A percentile compares a stretch with the other conserved stretches of the same genome.
phyloP scores from a whole-genome alignment of 2,797 vertebrate genomes.

The Bradypodion ventrale region DNA sequence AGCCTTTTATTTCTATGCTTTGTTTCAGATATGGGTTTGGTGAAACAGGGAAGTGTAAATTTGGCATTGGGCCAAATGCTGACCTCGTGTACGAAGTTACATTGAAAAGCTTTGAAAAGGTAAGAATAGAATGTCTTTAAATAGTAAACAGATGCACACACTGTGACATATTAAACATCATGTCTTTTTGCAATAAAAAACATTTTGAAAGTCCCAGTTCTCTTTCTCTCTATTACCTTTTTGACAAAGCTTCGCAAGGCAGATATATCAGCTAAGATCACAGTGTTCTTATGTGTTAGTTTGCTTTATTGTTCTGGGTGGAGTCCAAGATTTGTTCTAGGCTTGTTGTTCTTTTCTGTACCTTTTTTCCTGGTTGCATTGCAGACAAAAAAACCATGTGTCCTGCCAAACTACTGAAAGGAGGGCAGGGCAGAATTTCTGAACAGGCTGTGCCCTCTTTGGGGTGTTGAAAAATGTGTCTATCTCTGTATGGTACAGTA shows the following conservation, averaged over 20 bases:
- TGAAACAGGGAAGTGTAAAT: slow-evolving; percentile 86
- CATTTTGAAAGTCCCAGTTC: slow-evolving; percentile 2
- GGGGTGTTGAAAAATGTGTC: slow-evolving; percentile 31
- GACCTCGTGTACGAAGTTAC: slow-evolving; percentile 91
- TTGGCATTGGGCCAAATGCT: slow-evolving; percentile 85
- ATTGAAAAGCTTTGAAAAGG: slow-evolving; percentile 93
- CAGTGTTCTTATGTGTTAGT: slow-evolving; percentile 64
- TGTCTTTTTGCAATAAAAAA: neutral
- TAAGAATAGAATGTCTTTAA: slow-evolving; percentile 64
- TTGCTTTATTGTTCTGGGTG: slow-evolving; percentile 68
- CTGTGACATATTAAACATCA: neutral
- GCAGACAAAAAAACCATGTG: slow-evolving; percentile 48
- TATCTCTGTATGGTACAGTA: slow-evolving; percentile 32
- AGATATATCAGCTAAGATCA: slow-evolving; percentile 52
- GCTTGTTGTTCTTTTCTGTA: slow-evolving; percentile 73
- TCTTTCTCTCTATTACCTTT: slow-evolving; percentile 26
- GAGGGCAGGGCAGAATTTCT: slow-evolving; percentile 33
- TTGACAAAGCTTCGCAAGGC: slow-evolving; percentile 32
- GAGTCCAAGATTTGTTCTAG: slow-evolving; percentile 73
- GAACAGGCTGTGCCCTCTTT: slow-evolving; percentile 28
- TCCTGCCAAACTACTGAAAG: slow-evolving; percentile 46
- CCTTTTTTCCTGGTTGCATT: slow-evolving; percentile 46
- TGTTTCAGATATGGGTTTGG: slow-evolving; percentile 90
- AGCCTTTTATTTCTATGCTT: slow-evolving; percentile 47
- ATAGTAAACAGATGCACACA: neutral